Percentiles rank a stretch among this genome's conserved stretches.
Evolutionary conservation across 2,113 vertebrate genomes (phyloP).

Genomic region (Vombatus ursinus): DNA sequence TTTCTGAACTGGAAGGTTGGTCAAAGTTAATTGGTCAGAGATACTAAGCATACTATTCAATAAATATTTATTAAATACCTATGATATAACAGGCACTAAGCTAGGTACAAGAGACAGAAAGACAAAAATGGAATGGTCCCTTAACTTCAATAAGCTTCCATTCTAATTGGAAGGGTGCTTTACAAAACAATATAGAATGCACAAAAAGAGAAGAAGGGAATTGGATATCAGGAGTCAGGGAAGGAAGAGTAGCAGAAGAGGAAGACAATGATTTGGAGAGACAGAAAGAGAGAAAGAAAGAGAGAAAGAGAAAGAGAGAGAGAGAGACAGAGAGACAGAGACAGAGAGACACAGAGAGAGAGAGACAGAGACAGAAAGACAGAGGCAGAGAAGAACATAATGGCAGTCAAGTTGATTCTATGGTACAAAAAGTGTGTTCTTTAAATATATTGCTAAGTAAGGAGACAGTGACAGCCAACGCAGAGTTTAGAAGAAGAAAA

Average conservation of each 20-base stretch:
- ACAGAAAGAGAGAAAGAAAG: background rate
- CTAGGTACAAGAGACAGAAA: background rate
- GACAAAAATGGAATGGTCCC: background rate
- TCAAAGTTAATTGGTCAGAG: background rate
- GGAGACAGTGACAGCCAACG: rapidly evolving
- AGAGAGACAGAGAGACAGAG: background rate
- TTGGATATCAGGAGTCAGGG: background rate
- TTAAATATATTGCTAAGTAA: rapidly evolving
- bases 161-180: background rate
- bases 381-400: background rate
- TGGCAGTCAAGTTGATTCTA: background rate
- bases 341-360: no score
- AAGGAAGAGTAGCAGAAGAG: background rate
- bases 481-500: background rate
- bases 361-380: background rate
- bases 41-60: background rate
- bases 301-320: background rate
- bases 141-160: background rate
- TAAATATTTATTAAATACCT: background rate
- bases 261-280: background rate
- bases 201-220: no score
- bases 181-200: no score
- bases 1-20: background rate
- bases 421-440: rapidly evolving
- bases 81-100: background rate